phyloP scores from a whole-genome alignment of 2,797 vertebrate species.

The Ptychobarbus kaznakovi region DNA sequence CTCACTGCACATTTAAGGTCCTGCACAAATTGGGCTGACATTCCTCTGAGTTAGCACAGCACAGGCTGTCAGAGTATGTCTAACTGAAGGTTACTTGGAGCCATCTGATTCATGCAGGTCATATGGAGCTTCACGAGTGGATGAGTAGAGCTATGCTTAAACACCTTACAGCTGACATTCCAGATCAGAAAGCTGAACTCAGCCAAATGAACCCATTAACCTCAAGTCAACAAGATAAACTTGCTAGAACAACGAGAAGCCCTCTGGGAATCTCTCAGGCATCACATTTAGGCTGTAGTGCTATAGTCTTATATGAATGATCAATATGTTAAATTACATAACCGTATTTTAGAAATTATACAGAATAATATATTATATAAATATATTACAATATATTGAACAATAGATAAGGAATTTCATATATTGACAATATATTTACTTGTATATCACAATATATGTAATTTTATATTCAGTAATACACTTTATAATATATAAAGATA shows the following conservation, averaged over 20 bases:
- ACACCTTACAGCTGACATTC: conserved; percentile 17
- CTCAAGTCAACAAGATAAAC: conserved; percentile 32
- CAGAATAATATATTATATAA: no score
- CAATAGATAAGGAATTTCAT: no score
- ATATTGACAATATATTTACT: no score
- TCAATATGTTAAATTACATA: no score
- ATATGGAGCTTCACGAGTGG: conserved; percentile 28
- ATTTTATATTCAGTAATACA: no score
- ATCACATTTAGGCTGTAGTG: neutral
- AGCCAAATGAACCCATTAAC: conserved; percentile 51
- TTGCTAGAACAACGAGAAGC: conserved; percentile 40
- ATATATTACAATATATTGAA: no score
- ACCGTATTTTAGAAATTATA: no score
- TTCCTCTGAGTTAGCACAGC: conserved; percentile 22
- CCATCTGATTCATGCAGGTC: conserved; percentile 22
- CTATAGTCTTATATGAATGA: no score
- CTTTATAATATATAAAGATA: no score
- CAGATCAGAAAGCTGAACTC: conserved; percentile 2
- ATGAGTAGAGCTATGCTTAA: conserved; percentile 28
- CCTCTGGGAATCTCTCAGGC: conserved; percentile 39
- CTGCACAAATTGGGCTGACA: conserved; percentile 36
- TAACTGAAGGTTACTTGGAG: conserved; percentile 28
- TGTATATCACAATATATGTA: no score
- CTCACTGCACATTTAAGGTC: conserved; percentile 15
- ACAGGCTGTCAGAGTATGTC: conserved; percentile 8